Evolutionary conservation across 2,113 vertebrate species (phyloP).

Genomic region (Heptranchias perlo): DNA sequence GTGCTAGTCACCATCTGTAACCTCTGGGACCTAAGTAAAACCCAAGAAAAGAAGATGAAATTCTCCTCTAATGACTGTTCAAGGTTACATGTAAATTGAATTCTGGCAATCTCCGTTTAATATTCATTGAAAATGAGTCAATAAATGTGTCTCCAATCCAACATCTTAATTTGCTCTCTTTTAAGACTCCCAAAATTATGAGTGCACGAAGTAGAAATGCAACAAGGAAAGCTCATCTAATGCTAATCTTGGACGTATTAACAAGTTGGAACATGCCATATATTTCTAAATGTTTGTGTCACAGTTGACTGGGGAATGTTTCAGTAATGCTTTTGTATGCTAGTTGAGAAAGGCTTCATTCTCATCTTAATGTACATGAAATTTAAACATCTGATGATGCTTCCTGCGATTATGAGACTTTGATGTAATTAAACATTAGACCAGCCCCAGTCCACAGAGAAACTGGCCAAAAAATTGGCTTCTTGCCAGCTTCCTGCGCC

Average conservation of each 20-base stretch:
- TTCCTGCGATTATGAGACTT: neutral
- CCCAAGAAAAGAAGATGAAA: conserved; percentile 25
- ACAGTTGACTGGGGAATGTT: neutral
- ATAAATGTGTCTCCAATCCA: neutral
- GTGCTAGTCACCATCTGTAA: conserved; percentile 20
- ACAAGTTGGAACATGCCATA: neutral
- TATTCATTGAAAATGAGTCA: neutral
- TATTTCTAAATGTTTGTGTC: neutral
- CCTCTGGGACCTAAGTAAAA: neutral
- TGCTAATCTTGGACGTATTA: neutral
- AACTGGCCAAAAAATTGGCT: neutral
- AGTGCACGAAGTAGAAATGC: neutral
- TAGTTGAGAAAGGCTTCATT: neutral
- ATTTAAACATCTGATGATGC: neutral
- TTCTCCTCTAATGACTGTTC: conserved; percentile 17
- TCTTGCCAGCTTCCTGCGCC: neutral
- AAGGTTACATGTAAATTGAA: conserved; percentile 27
- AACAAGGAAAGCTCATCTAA: neutral
- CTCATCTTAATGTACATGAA: neutral
- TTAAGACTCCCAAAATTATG: neutral
- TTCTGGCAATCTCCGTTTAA: neutral
- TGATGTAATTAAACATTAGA: neutral
- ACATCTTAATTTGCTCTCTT: conserved; percentile 26
- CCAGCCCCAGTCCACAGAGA: neutral
- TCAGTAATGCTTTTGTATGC: neutral